A percentile compares a stretch with the other conserved stretches of the same genome.
Conservation (phyloP, 2,113 vertebrate genomes). For the Pseudonaja textilis region DNA sequence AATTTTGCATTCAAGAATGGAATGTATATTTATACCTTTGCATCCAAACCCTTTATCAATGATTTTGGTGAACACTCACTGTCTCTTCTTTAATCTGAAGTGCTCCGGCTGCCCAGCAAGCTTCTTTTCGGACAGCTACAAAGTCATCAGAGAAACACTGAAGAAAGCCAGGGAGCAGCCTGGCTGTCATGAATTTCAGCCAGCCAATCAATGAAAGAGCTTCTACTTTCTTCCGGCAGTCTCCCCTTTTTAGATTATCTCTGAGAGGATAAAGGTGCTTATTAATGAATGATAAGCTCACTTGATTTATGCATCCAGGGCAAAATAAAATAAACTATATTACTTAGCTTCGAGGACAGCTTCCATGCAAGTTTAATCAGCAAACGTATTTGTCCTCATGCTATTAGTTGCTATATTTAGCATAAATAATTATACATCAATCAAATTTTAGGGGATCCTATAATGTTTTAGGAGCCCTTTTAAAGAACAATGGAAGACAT, state of each 20-base stretch:
- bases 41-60: not conserved
- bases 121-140: constrained; percentile 68
- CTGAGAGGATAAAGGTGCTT: constrained; percentile 49
- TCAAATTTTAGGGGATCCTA: not conserved
- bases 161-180: constrained; percentile 72
- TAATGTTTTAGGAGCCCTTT: not conserved
- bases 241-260: constrained; percentile 64
- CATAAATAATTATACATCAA: not conserved
- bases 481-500: not conserved
- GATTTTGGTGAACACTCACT: constrained; percentile 55
- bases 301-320: not conserved
- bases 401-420: not conserved
- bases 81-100: constrained; percentile 66
- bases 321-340: not conserved
- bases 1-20: not conserved
- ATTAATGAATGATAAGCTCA: not conserved
- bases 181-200: constrained; percentile 73
- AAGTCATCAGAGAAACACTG: constrained; percentile 72
- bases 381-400: not conserved
- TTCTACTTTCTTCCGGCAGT: constrained; percentile 57
- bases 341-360: not conserved
- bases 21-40: not conserved
- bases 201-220: constrained; percentile 69
- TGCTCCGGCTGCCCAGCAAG: constrained; percentile 70
- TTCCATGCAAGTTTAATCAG: not conserved